phyloP scores from a whole-genome alignment of 2,113 vertebrate genomes.

The Myrmecophaga tridactyla region DNA sequence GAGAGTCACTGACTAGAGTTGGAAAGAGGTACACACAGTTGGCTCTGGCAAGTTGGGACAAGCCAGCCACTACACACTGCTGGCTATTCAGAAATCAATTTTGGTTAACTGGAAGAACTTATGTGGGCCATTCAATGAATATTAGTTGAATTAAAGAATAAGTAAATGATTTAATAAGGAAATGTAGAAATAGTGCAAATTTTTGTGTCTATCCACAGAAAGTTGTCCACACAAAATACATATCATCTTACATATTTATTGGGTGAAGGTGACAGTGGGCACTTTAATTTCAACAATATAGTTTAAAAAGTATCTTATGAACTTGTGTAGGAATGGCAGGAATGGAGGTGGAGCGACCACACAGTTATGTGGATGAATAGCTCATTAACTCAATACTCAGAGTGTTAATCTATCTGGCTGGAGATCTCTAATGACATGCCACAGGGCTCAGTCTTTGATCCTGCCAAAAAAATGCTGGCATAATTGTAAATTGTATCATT shows the following conservation, averaged over 20 bases:
- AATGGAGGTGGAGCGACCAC: not conserved
- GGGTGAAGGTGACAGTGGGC: not conserved
- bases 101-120: not conserved
- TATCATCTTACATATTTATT: not conserved
- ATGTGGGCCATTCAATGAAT: not conserved
- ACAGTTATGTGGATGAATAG: not conserved
- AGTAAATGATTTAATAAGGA: not conserved
- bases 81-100: not conserved
- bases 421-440: not conserved
- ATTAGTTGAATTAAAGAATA: not conserved
- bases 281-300: not conserved
- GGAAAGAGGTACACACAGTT: not conserved
- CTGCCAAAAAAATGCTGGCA: not conserved
- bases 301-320: conserved; percentile 8
- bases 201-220: not conserved
- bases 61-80: not conserved
- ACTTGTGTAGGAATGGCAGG: not conserved
- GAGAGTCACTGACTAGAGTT: not conserved
- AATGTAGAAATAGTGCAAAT: not conserved
- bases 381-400: not conserved
- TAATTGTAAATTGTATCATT: conserved; percentile 13
- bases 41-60: not conserved
- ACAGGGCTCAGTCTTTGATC: not conserved
- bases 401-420: not conserved
- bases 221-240: not conserved